These are phyloP conservation scores for Rhadinocentrus ornatus DNA, from an alignment of 2,797 vertebrate genomes.

Conservation along the genomic window DNA sequence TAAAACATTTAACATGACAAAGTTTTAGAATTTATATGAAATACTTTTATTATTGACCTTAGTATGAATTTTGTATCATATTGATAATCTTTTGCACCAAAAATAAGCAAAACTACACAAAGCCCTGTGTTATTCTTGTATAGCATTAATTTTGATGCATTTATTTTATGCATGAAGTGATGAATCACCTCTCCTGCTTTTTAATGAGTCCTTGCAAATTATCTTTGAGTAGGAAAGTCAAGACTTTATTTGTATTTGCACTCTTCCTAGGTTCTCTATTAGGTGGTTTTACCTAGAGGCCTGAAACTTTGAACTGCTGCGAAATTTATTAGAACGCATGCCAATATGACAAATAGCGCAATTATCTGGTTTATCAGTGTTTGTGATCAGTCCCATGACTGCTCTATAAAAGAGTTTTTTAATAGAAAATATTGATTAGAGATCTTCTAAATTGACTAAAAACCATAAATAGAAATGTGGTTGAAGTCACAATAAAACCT, in stretches of 20 bases:
- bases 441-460: slow-evolving; percentile 14
- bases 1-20: background rate
- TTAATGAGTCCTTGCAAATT: slow-evolving; percentile 41
- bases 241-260: slow-evolving; percentile 49
- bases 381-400: slow-evolving; percentile 53
- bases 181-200: slow-evolving; percentile 49
- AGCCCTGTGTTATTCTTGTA: slow-evolving; percentile 12
- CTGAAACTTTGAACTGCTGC: slow-evolving; percentile 48
- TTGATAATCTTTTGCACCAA: background rate
- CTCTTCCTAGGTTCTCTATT: slow-evolving; percentile 26
- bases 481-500: slow-evolving; percentile 9
- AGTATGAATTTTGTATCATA: background rate
- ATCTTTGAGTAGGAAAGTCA: slow-evolving; percentile 38
- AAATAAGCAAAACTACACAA: slow-evolving; percentile 17
- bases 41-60: background rate
- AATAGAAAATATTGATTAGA: slow-evolving; percentile 58
- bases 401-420: slow-evolving; percentile 42
- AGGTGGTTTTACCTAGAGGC: slow-evolving; percentile 53
- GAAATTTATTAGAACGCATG: slow-evolving; percentile 56
- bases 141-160: slow-evolving; percentile 21
- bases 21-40: background rate
- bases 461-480: background rate
- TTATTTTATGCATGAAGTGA: slow-evolving; percentile 36
- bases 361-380: slow-evolving; percentile 66
- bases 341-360: slow-evolving; percentile 71